phyloP scores from a whole-genome alignment of 2,113 vertebrate species.

The Micromys minutus region DNA sequence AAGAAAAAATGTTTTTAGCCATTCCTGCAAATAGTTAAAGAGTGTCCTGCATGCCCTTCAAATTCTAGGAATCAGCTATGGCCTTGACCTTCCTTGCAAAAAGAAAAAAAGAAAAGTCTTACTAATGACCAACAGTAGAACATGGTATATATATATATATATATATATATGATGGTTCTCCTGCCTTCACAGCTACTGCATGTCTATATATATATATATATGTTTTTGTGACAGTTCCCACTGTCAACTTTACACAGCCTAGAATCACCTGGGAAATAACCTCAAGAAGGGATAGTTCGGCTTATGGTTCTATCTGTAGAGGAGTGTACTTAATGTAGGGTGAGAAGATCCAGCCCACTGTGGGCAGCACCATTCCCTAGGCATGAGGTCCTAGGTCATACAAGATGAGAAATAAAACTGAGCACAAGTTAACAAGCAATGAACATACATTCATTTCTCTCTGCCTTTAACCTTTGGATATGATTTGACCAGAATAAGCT shows the following conservation, averaged over 20 bases:
- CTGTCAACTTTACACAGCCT: background rate
- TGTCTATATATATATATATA: no score
- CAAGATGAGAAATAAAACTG: background rate
- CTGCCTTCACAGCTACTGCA: no score
- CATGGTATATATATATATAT: background rate
- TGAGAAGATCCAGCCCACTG: background rate
- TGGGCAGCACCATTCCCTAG: background rate
- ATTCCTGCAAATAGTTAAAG: constrained; percentile 30
- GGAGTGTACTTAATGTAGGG: background rate
- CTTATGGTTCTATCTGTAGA: no score
- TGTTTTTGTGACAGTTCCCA: background rate
- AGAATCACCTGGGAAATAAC: background rate
- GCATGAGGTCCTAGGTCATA: background rate
- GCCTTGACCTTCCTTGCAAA: background rate
- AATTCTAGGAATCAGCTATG: constrained; percentile 33
- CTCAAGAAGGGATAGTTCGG: background rate
- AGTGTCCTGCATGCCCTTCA: constrained; percentile 54
- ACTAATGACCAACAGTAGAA: background rate
- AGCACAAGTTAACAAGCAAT: background rate
- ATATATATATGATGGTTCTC: no score
- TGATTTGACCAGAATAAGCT: background rate
- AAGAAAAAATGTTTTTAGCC: background rate
- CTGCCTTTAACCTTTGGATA: background rate
- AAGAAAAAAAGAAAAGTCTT: background rate
- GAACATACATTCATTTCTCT: background rate